A percentile compares a stretch with the other conserved stretches of the same genome.
Conservation (phyloP, 2,888 invertebrate genomes). For the Cryptocheilus praepositus region DNA sequence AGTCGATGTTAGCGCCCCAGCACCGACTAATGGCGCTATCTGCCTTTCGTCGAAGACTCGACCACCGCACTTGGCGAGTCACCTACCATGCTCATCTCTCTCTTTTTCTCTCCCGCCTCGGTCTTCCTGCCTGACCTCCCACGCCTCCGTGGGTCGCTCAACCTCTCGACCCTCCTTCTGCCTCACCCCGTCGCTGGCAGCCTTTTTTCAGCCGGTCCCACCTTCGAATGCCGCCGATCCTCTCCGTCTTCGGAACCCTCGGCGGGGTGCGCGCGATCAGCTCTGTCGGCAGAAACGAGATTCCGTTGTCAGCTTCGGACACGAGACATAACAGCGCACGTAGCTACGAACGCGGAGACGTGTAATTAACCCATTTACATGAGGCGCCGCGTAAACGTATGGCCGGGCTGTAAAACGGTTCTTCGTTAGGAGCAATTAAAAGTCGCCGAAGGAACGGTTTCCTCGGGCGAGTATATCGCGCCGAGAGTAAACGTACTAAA, state of each 20-base stretch:
- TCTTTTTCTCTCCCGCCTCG: slow-evolving; percentile 34
- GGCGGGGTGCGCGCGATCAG: slow-evolving; percentile 18
- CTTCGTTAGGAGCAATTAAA: too few species aligned
- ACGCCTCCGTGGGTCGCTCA: slow-evolving; percentile 41
- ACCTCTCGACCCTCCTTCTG: slow-evolving; percentile 47
- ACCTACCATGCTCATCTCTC: slow-evolving; percentile 64
- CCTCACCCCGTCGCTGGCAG: slow-evolving; percentile 12
- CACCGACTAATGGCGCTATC: slow-evolving; percentile 63
- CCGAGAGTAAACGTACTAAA: too few species aligned
- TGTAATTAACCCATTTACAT: too few species aligned
- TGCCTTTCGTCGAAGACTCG: slow-evolving; percentile 59
- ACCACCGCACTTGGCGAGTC: slow-evolving; percentile 60
- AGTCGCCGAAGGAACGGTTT: too few species aligned
- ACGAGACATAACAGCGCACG: too few species aligned
- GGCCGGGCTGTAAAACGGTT: too few species aligned
- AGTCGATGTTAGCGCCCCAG: slow-evolving; percentile 51
- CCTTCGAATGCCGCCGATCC: slow-evolving; percentile 23
- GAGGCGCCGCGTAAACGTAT: too few species aligned
- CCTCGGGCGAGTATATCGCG: too few species aligned
- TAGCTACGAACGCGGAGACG: too few species aligned
- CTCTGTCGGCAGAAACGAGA: neutral
- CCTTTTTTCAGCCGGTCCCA: slow-evolving; percentile 29
- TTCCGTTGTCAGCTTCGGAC: too few species aligned
- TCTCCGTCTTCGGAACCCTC: slow-evolving; percentile 20
- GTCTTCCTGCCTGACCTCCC: slow-evolving; percentile 1